These are phyloP conservation scores for Oryctes rhinoceros DNA, from an alignment of 1,140 invertebrate species.

Conservation along the genomic window DNA sequence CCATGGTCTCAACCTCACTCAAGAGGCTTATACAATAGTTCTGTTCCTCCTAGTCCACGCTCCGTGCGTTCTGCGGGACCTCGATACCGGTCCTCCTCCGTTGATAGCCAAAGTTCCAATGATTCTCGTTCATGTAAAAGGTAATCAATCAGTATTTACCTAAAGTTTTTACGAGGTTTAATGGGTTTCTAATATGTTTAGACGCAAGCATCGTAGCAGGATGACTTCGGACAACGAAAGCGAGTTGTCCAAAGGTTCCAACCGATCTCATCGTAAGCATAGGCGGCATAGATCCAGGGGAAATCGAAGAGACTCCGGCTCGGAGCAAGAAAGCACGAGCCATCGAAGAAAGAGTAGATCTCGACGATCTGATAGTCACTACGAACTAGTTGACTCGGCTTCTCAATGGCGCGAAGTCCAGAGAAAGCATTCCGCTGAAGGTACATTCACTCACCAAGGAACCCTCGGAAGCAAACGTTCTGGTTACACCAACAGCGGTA, in stretches of 20 bases:
- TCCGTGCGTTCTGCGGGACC: slow-evolving; percentile 72
- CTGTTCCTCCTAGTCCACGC: slow-evolving; percentile 69
- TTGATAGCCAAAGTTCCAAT: slow-evolving; percentile 87
- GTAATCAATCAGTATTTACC: slow-evolving; percentile 47
- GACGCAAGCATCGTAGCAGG: slow-evolving; percentile 71
- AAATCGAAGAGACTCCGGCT: slow-evolving; percentile 66
- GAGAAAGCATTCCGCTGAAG: slow-evolving; percentile 71
- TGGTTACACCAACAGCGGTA: slow-evolving; percentile 61
- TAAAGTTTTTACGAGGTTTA: too few species aligned
- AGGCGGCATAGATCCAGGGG: slow-evolving; percentile 73
- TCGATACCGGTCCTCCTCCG: slow-evolving; percentile 68
- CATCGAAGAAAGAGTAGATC: slow-evolving; percentile 56
- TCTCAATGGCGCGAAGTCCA: slow-evolving; percentile 88
- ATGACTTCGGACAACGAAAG: slow-evolving; percentile 87
- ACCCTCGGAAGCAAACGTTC: slow-evolving; percentile 66
- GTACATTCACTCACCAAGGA: slow-evolving; percentile 70
- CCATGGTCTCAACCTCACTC: slow-evolving; percentile 79
- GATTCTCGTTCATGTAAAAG: slow-evolving; percentile 76
- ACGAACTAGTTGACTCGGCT: slow-evolving; percentile 84
- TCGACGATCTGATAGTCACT: slow-evolving; percentile 60
- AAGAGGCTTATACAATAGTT: slow-evolving; percentile 74
- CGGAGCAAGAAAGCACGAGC: slow-evolving; percentile 63
- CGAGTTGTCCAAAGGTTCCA: slow-evolving; percentile 83
- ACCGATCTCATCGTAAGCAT: slow-evolving; percentile 74
- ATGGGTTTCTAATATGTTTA: slow-evolving; percentile 18